These are phyloP conservation scores for Accipiter cooperii DNA, from an alignment of 2,113 vertebrate species.

Conservation along the genomic window DNA sequence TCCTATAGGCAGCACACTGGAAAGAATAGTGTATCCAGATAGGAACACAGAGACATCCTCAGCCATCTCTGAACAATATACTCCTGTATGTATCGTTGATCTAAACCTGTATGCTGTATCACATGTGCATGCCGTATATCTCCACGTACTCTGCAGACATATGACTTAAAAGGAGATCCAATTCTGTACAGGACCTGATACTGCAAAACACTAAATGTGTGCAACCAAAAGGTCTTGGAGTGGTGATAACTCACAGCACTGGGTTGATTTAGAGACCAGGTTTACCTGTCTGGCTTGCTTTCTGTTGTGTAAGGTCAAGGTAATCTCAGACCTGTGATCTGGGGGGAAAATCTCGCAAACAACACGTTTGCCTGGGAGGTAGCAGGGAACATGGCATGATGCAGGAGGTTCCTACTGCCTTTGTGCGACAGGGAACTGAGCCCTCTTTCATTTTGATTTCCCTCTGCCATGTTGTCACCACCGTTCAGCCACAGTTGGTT, in stretches of 20 bases:
- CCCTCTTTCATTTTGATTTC: neutral
- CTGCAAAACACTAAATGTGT: neutral
- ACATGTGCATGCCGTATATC: neutral
- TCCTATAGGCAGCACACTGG: neutral
- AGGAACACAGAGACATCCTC: neutral
- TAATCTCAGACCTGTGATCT: neutral
- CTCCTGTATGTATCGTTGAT: neutral
- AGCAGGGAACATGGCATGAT: neutral
- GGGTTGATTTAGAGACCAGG: neutral
- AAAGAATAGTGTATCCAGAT: neutral
- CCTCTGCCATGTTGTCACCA: neutral
- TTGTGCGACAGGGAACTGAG: accelerated
- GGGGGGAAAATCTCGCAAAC: neutral
- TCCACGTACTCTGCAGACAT: neutral
- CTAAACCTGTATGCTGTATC: neutral
- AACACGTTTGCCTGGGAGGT: accelerated
- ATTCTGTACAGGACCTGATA: neutral
- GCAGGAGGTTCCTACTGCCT: neutral
- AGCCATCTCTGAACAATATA: neutral
- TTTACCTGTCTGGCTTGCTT: neutral
- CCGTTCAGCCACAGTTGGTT: neutral
- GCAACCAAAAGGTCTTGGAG: neutral
- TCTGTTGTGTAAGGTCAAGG: neutral
- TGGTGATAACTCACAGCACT: neutral
- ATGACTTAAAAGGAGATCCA: neutral